Percentiles rank a stretch among this genome's conserved stretches.
These are phyloP conservation scores for Rhinophrynus dorsalis DNA, from an alignment of 2,797 vertebrate genomes.

Conservation along the genomic window DNA sequence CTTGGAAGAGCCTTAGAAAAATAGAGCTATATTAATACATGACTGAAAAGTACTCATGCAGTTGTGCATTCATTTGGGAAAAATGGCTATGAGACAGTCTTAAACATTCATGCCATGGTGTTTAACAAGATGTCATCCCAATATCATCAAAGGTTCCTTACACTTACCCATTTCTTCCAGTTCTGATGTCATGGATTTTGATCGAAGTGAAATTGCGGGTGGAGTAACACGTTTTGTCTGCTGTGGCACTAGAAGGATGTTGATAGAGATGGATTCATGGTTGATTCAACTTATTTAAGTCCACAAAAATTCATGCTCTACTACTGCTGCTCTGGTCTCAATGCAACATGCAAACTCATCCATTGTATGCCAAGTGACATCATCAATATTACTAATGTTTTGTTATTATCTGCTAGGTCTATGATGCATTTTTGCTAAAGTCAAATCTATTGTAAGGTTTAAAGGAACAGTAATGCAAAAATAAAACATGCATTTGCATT, in stretches of 20 bases:
- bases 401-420: too few relatives aligned
- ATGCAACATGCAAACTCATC: too few relatives aligned
- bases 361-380: too few relatives aligned
- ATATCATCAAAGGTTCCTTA: neutral
- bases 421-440: too few relatives aligned
- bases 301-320: neutral
- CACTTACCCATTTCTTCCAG: conserved; percentile 94
- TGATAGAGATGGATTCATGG: neutral
- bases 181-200: conserved; percentile 95
- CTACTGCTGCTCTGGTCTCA: too few relatives aligned
- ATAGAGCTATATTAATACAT: too few relatives aligned
- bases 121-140: neutral
- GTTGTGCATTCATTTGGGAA: neutral
- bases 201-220: conserved; percentile 86
- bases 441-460: too few relatives aligned
- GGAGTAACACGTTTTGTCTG: conserved; percentile 87
- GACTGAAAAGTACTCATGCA: too few relatives aligned
- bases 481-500: too few relatives aligned
- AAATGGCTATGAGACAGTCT: neutral
- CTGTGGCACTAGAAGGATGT: conserved; percentile 76
- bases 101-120: conserved; percentile 6
- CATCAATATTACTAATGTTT: too few relatives aligned
- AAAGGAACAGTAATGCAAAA: too few relatives aligned
- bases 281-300: neutral
- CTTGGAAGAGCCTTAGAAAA: too few relatives aligned